phyloP scores from a whole-genome alignment of 2,888 invertebrate genomes.

The Eupithecia dodoneata region DNA sequence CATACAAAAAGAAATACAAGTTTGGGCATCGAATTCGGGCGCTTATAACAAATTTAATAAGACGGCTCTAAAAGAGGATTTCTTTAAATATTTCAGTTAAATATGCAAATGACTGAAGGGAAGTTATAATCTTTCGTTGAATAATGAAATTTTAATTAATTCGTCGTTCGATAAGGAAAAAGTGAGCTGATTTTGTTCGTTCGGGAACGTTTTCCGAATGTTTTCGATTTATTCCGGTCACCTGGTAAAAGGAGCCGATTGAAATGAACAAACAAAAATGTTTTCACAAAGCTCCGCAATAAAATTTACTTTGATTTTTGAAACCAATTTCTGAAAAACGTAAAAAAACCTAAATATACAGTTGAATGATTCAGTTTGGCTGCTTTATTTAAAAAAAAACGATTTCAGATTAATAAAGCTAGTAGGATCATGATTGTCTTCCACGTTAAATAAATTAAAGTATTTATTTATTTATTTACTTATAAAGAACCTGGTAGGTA shows the following conservation, averaged over 20 bases:
- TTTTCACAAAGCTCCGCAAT: neutral
- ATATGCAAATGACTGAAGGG: constrained; percentile 73
- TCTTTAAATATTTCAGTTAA: constrained; percentile 72
- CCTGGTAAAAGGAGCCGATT: constrained; percentile 8
- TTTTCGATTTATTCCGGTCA: constrained; percentile 13
- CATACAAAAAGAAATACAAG: constrained; percentile 64
- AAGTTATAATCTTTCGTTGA: constrained; percentile 74
- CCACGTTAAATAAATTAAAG: too few species aligned
- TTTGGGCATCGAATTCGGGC: constrained; percentile 49
- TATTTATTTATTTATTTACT: too few species aligned
- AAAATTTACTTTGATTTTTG: constrained; percentile 5
- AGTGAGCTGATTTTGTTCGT: constrained; percentile 35
- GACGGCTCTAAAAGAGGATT: constrained; percentile 65
- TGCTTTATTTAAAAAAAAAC: neutral
- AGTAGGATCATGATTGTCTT: too few species aligned
- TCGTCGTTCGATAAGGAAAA: constrained; percentile 59
- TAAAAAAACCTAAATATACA: neutral
- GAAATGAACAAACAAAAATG: neutral
- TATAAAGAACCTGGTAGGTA: too few species aligned
- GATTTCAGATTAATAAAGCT: neutral
- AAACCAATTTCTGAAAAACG: neutral
- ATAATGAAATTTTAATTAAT: constrained; percentile 76
- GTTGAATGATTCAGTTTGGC: neutral
- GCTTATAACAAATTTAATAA: constrained; percentile 75
- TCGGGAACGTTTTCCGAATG: constrained; percentile 10